These are phyloP conservation scores for Silurus aristotelis DNA, from an alignment of 2,797 vertebrate species.

Conservation along the genomic window DNA sequence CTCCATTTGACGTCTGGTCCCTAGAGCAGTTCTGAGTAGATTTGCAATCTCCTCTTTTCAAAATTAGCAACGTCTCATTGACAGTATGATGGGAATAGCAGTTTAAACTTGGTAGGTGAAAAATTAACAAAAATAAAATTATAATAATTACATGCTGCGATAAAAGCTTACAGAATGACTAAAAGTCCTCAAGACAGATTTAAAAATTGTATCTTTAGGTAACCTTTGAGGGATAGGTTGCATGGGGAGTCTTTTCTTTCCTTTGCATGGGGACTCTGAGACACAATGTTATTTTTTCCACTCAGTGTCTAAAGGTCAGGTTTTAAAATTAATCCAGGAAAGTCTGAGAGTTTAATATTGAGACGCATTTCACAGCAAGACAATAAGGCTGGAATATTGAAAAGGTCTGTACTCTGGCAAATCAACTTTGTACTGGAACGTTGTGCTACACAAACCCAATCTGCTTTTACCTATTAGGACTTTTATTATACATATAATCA, in stretches of 20 bases:
- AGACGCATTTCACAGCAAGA: constrained; percentile 4
- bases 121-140: background rate
- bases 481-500: background rate
- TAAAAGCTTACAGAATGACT: background rate
- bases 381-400: background rate
- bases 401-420: background rate
- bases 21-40: background rate
- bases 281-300: background rate
- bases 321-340: constrained; percentile 15
- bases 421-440: background rate
- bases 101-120: background rate
- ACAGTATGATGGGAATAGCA: background rate
- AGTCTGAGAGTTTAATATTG: background rate
- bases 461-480: background rate
- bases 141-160: background rate
- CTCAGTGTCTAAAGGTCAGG: background rate
- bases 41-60: constrained; percentile 1
- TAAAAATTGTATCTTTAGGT: background rate
- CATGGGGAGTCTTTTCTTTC: background rate
- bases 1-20: background rate
- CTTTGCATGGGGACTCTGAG: background rate
- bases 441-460: background rate
- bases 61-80: background rate
- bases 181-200: background rate
- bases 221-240: background rate